Base-by-base conservation (phyloP, 2,797 vertebrate genomes). In the Crocodylus rhombifer region DNA sequence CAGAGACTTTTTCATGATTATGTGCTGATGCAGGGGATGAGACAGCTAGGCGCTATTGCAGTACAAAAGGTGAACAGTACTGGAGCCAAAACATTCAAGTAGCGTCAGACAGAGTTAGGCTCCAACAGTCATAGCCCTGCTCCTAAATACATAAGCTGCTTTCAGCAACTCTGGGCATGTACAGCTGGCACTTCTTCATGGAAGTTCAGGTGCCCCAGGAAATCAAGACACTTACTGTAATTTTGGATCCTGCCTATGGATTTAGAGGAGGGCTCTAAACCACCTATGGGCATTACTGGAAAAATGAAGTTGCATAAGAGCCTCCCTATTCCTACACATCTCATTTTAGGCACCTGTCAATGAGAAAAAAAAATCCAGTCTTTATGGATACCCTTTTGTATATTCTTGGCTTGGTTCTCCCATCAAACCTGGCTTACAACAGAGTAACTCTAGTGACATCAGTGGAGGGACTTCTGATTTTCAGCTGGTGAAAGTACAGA, bases 401-500 rank as follows among this genome's bases (percentile, higher is more conserved):
- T 28, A 21, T 61, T 51, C 25, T 1, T 25, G 42, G 36, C 7
- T 25, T 12, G 4, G 14, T 36, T 56, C 63, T 82, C 58, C 62
- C 5, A 2, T 15, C 16, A 5, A 0, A 26, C 13, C 9, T 4
- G 21, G 28, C 51, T 69, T 73, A 63, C 65, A 77, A 26, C 42
- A 81, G 13, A 1, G 7, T 3, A 62, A 77, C 20, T 80, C 5
- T 30, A 5, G n/a, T 60, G 2, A 4, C 58, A 64, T 61, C 63
- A 3, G 42, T 20, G 18, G 60, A 57, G 55, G 28, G 3, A 3
- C 36, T 16, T 9, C 17, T 15, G 5, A 14, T 51, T 51, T 62
- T 7, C n/a, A 58, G n/a, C 5, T 30, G 1, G 1, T 7, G 2
- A 7, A 76, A 18, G 16, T 18, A 20, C 7, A 65, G 33, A 21